A percentile compares a stretch with the other conserved stretches of the same genome.
phyloP scores from a whole-genome alignment of 2,797 vertebrate genomes.

The Micromesistius poutassou region DNA sequence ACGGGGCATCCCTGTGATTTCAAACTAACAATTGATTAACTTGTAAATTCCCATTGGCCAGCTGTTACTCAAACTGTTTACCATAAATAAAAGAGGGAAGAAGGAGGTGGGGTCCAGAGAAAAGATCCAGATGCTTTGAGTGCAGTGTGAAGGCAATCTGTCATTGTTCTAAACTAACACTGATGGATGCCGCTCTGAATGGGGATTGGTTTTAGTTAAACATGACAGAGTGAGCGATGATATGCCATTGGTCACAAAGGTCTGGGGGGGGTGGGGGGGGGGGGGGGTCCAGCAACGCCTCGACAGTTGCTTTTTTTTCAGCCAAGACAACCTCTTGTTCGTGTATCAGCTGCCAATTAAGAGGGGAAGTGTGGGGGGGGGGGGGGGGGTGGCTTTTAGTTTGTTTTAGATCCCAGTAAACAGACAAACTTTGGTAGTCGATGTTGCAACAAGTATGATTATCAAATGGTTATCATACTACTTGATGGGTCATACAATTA shows the following conservation, averaged over 20 bases:
- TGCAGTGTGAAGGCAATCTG: slow-evolving; percentile 75
- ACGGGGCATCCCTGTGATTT: slow-evolving; percentile 63
- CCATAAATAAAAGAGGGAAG: slow-evolving; percentile 74
- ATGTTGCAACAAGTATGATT: neutral
- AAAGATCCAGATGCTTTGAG: slow-evolving; percentile 81
- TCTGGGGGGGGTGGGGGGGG: slow-evolving; percentile 47
- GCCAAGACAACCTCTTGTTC: slow-evolving; percentile 62
- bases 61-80: slow-evolving; percentile 82
- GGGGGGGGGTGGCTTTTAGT: slow-evolving; percentile 37
- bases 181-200: slow-evolving; percentile 87
- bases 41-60: slow-evolving; percentile 79
- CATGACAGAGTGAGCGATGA: slow-evolving; percentile 88
- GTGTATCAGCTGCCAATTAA: slow-evolving; percentile 71
- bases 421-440: neutral
- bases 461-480: neutral
- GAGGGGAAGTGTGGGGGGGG: slow-evolving; percentile 45
- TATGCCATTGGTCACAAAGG: slow-evolving; percentile 77
- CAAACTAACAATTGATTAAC: slow-evolving; percentile 82
- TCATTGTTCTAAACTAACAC: slow-evolving; percentile 79
- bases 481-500: neutral
- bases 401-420: slow-evolving; percentile 46
- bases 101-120: slow-evolving; percentile 45
- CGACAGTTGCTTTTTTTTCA: slow-evolving; percentile 55
- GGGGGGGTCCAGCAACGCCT: slow-evolving; percentile 63
- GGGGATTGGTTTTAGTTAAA: slow-evolving; percentile 90